These are phyloP conservation scores for Dicycla oo DNA, from an alignment of 2,888 invertebrate species.

Conservation along the genomic window DNA sequence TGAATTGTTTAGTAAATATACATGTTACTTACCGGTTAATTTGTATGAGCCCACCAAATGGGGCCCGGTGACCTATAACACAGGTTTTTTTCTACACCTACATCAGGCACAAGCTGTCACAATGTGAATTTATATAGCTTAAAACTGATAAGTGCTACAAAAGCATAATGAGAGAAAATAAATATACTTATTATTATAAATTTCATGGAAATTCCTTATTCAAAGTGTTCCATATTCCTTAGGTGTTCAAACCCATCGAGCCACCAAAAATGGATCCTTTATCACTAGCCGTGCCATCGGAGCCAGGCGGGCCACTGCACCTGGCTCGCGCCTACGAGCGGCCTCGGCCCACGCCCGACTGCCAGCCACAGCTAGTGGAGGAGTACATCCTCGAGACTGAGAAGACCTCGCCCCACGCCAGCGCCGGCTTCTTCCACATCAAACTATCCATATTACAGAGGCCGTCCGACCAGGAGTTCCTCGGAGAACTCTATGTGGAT, in stretches of 20 bases:
- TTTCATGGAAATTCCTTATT: not conserved
- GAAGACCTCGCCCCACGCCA: slow-evolving; percentile 91
- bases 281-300: slow-evolving; percentile 89
- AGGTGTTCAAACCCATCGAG: slow-evolving; percentile 92
- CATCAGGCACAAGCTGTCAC: not conserved
- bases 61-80: not conserved
- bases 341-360: slow-evolving; percentile 92
- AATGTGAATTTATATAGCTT: not conserved
- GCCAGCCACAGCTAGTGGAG: slow-evolving; percentile 95
- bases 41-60: not conserved
- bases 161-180: not conserved
- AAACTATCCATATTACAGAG: slow-evolving; percentile 96
- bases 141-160: not conserved
- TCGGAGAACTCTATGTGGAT: slow-evolving; percentile 97
- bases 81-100: not conserved
- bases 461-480: slow-evolving; percentile 96
- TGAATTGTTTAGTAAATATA: not conserved
- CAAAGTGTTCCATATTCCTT: not conserved
- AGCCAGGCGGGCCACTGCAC: slow-evolving; percentile 80
- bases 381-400: slow-evolving; percentile 97
- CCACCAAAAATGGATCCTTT: slow-evolving; percentile 91
- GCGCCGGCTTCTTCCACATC: slow-evolving; percentile 94
- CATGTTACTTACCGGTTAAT: not conserved
- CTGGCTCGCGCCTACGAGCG: slow-evolving; percentile 90
- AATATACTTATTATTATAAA: not conserved